phyloP scores from a whole-genome alignment of 1,140 invertebrate species.

The Heliconius melpomene region DNA sequence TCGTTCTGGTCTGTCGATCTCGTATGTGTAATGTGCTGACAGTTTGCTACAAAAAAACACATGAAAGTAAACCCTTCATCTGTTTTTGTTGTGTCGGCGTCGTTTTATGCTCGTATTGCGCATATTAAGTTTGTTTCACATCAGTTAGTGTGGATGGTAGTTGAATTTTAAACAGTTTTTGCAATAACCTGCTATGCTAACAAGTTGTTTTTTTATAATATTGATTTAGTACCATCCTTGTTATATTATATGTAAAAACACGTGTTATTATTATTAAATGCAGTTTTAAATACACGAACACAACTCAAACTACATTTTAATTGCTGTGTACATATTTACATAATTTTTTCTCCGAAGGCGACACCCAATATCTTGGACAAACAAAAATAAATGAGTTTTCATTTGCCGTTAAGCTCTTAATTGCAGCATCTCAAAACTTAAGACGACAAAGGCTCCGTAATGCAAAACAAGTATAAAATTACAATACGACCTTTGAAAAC shows the following conservation, averaged over 20 bases:
- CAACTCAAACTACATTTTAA: background rate
- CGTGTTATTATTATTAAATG: background rate
- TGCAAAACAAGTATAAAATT: constrained; percentile 51
- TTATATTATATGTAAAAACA: background rate
- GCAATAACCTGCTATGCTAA: background rate
- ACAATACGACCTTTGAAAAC: constrained; percentile 45
- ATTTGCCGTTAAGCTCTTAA: constrained; percentile 40
- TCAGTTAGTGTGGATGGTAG: background rate
- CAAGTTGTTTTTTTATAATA: background rate
- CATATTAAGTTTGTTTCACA: constrained; percentile 21
- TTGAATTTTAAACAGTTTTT: constrained; percentile 7
- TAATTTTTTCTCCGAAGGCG: constrained; percentile 10
- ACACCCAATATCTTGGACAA: constrained; percentile 24
- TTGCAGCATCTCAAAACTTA: constrained; percentile 41
- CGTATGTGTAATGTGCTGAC: constrained; percentile 60
- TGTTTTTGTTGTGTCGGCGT: constrained; percentile 45
- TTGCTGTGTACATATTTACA: constrained; percentile 8
- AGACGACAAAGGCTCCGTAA: constrained; percentile 40
- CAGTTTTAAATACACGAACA: background rate
- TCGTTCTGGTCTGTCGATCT: constrained; percentile 59
- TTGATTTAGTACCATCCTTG: background rate
- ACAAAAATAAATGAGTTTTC: constrained; percentile 27
- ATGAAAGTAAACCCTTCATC: constrained; percentile 56
- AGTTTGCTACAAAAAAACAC: constrained; percentile 54
- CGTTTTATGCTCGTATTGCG: constrained; percentile 38